These are phyloP conservation scores for Diorhabda elongata DNA, from an alignment of 1,140 invertebrate genomes.

Conservation along the genomic window DNA sequence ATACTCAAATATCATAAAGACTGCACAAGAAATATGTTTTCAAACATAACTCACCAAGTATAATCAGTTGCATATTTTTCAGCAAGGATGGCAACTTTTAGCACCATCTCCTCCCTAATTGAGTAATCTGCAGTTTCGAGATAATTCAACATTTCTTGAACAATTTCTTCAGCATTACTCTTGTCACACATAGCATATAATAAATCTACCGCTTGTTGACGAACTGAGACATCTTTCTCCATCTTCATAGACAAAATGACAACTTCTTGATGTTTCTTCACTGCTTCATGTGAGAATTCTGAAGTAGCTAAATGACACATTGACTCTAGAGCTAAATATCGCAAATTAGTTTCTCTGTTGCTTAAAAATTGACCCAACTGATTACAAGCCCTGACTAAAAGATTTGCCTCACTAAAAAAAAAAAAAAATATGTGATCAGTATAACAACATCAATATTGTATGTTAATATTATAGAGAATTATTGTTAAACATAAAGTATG, in stretches of 20 bases:
- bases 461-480: too few species aligned
- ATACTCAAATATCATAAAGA: too few species aligned
- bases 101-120: conserved; percentile 99
- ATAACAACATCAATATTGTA: too few species aligned
- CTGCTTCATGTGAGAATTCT: conserved; percentile 99
- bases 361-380: conserved; percentile 98
- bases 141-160: conserved; percentile 99
- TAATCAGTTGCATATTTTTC: conserved; percentile 99
- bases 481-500: conserved; percentile 3
- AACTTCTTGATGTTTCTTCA: conserved; percentile 99
- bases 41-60: conserved; percentile 72
- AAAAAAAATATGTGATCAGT: neutral
- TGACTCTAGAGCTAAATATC: conserved; percentile 96
- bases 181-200: conserved; percentile 99
- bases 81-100: conserved; percentile 98
- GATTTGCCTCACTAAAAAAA: conserved; percentile 80
- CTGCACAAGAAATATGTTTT: too few species aligned
- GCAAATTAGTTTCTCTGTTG: conserved; percentile 96
- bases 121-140: conserved; percentile 99
- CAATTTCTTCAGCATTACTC: conserved; percentile 98
- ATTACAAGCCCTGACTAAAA: conserved; percentile 96
- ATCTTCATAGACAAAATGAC: conserved; percentile 99
- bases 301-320: conserved; percentile 99
- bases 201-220: conserved; percentile 98
- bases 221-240: conserved; percentile 97